Evolutionary conservation across 37 sponge, comb jelly and placozoan species (phyloP), one percentile per base, ranked within the genome.

Genomic region (Axinella damicornis): DNA sequence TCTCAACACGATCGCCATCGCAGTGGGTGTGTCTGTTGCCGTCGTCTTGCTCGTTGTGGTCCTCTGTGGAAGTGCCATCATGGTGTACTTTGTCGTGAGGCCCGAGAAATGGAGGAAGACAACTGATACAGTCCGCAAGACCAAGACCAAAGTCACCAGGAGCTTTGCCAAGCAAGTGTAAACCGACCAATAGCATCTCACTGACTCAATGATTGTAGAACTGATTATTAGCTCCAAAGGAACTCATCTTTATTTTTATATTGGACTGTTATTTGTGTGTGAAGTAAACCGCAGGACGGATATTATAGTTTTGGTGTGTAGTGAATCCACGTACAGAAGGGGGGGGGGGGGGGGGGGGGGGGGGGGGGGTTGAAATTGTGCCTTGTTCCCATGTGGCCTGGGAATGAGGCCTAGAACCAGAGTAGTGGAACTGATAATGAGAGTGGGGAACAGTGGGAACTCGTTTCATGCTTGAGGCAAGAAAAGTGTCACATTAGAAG

Each of bases 121-220:
- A 57, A 86, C 87, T 20, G 12, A 30, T 16, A 74, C 46, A 11
- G 30, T 84, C 38, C 56, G 57, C 22, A 69, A 65, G 25, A 61
- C 69, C 55, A 76, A 78, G 81, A 90, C 69, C 25, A 87, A 74
- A 52, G 25, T 89, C 52, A 79, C 65, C 57, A 78, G 94, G 33
- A 94, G 94, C 83, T 87, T 94, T 65, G 79, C 90, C 71, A 79
- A 73, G 64, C 87, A 94, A 82, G 88, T 94, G 58, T 94, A 82
- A 85, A 63, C 24, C 46, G 46, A 46, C 46, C 4, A 46, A 46
- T 4, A 46, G 9, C 46, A 46, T 9, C 9, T 46, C 46, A 46
- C 9, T 4, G 46, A 46, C 46, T 46, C 46, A 46, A 46, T n/a
- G n/a, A n/a, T n/a, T n/a, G n/a, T n/a, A n/a, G n/a, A n/a, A n/a